Evolutionary conservation across 2,797 vertebrate genomes (phyloP).

Genomic region (Ceyx erithaca): DNA sequence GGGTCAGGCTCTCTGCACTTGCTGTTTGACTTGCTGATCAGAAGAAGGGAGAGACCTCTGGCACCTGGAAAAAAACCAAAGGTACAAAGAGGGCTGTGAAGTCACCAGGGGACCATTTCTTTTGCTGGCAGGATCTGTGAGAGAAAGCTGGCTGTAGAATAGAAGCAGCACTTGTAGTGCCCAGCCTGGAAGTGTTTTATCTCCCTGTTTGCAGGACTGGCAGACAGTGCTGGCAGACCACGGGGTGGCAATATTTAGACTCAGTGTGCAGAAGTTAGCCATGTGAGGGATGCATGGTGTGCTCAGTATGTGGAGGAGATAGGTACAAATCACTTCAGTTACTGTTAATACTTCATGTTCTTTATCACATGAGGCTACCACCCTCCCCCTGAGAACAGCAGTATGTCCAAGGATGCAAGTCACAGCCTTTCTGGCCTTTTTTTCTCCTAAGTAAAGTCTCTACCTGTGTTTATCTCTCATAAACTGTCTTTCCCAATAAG

Average conservation of each 20-base stretch:
- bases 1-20: neutral
- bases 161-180: neutral
- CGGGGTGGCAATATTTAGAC: constrained; percentile 58
- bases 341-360: constrained; percentile 45
- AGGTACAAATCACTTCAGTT: constrained; percentile 58
- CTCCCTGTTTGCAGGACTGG: neutral
- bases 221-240: constrained; percentile 38
- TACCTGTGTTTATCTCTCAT: neutral
- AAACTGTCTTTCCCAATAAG: neutral
- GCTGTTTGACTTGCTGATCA: neutral
- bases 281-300: constrained; percentile 33
- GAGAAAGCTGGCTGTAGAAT: neutral
- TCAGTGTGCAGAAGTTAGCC: neutral
- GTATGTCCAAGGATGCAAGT: neutral
- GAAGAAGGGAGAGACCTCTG: accelerated
- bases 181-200: neutral
- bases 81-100: neutral
- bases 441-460: neutral
- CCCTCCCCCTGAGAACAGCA: neutral
- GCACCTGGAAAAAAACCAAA: neutral
- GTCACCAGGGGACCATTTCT: neutral
- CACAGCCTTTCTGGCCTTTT: neutral
- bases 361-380: constrained; percentile 2
- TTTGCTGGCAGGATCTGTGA: neutral
- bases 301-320: constrained; percentile 31